Evolutionary conservation across 2,888 invertebrate genomes (phyloP), one percentile per base, ranked within the genome.

Genomic region (Thera britannica): DNA sequence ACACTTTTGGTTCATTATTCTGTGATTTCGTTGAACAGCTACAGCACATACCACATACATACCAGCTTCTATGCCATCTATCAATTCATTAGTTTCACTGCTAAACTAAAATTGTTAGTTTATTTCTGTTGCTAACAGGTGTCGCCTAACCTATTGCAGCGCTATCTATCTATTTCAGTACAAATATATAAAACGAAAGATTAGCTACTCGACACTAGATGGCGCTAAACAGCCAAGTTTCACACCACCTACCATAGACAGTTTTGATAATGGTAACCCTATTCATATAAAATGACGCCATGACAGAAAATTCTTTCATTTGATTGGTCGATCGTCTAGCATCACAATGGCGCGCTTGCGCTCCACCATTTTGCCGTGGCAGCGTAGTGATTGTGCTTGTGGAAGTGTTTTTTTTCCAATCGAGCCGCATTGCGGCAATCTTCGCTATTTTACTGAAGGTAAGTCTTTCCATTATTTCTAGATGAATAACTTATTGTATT

Each of bases 381-480:
- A 68, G 70, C 62, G 70, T 75, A 46, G 65, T 65, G 71, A 66
- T 61, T 46, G 65, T 74, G 68, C 62, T 68, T 67, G 72, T 58
- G 62, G 12, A 55, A 62, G 68, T 65, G 66, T 65, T 65, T 75
- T 75, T 74, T 72, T 72, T 70, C 70, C 12, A 61, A 92, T 90
- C 92, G 68, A 77, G 88, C 87, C 85, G 88, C 88, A 88, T 87
- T 83, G 88, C 90, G 87, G 89, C 89, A 74, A 92, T 92, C 92
- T 23, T 58, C 70, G 68, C 6, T 61, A 65, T 72, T 74, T 78
- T 82, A 71, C 69, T 11, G 56, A 79, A 83, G 87, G 93, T 93
- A 86, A 82, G 83, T 81, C 46, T 59, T 70, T 68, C 35, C 67
- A 68, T 41, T 3, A 12, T 3, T 48, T 41, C 6, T 62, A 9